Base-by-base conservation (phyloP, 2,888 invertebrate genomes). In the Xylota segnis region DNA sequence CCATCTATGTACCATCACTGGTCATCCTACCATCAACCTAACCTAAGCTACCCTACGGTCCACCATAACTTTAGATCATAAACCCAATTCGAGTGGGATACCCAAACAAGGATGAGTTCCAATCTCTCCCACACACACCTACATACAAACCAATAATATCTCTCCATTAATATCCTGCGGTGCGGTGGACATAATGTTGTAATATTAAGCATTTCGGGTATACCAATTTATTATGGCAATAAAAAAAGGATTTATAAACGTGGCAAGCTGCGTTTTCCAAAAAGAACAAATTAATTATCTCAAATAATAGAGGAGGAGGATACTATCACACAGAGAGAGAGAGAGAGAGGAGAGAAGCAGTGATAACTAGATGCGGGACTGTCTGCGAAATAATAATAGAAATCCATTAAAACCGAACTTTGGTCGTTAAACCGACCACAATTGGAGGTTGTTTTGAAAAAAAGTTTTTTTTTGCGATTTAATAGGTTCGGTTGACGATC, bases 361-460 rank as follows among this genome's bases (percentile, higher is more conserved):
- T 9, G 29, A 47, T 29, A 32, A 32, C 32, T 29, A 63, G 47
- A 47, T 61, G 43, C 27, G 23, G 6, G 61, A 23, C 16, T 18
- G 61, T 43, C 27, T 32, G 10, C 43, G 10, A 40, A 18, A 59
- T 43, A 47, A 47, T 47, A 32, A 32, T 32, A 32, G 32, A 32
- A 32, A 32, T 32, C 66, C 66, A 68, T 68, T 68, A 68, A 68
- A 52, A 14, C 23, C 7, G 40, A 68, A 68, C 52, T 68, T 68
- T 68, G 52, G 66, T 52, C 66, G 66, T 68, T 68, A 52, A 54
- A 68, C 37, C 66, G 23, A 52, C 66, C 66, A 34, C 66, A 68
- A 23, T 52, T 54, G 66, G 54, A 52, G 66, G 66, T 27, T 68
- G 66, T 52, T 68, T 66, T 68, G 18, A 14, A 68, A 68, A 68